phyloP scores from a whole-genome alignment of 2,113 vertebrate genomes.

The Zosterops lateralis region DNA sequence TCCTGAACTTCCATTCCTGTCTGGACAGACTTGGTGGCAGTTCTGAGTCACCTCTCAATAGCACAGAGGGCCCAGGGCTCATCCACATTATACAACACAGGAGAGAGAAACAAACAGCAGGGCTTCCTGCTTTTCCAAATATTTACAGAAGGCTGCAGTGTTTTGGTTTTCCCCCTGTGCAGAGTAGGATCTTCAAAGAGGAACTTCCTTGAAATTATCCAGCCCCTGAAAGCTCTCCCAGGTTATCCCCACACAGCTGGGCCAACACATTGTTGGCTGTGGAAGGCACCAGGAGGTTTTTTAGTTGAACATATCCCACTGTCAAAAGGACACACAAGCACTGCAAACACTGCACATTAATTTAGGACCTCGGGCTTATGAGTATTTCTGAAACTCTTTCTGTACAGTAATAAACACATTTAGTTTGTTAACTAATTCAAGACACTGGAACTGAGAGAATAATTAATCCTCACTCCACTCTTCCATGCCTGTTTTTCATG shows the following conservation, averaged over 20 bases:
- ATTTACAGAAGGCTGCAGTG: neutral
- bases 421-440: neutral
- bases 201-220: neutral
- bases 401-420: neutral
- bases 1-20: neutral
- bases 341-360: neutral
- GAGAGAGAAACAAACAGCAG: neutral
- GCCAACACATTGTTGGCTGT: neutral
- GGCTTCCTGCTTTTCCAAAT: neutral
- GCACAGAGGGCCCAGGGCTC: neutral
- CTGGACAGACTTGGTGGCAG: neutral
- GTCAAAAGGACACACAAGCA: neutral
- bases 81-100: accelerated
- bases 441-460: neutral
- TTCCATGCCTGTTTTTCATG: neutral
- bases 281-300: neutral
- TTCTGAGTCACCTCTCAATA: neutral
- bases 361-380: neutral
- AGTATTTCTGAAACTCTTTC: neutral
- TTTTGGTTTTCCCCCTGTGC: neutral
- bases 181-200: neutral
- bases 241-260: neutral
- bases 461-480: neutral
- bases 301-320: neutral
- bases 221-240: neutral